Percentiles rank a stretch among this genome's conserved stretches.
Evolutionary conservation across 37 sponge, comb jelly and placozoan genomes (phyloP).

Genomic region (Amphimedon queenslandica): DNA sequence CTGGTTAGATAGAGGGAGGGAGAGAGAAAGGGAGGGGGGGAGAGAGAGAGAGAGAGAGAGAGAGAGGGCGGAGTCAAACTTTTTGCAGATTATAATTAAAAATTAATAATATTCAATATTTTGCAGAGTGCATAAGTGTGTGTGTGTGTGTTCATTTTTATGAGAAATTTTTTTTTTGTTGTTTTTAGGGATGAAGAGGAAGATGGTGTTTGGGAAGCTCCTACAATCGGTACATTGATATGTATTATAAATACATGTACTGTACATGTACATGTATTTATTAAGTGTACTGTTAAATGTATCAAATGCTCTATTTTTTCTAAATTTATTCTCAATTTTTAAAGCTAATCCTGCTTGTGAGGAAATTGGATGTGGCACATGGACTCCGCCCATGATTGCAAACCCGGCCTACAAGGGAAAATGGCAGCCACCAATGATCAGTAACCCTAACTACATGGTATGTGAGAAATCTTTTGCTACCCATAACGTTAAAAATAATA

Average conservation of each 20-base stretch:
- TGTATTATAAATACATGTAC: too few relatives aligned
- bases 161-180: not conserved
- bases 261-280: too few relatives aligned
- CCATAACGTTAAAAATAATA: not conserved
- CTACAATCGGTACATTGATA: conserved; percentile 69
- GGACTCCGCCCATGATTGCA: conserved; percentile 80
- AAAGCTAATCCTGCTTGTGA: conserved; percentile 95
- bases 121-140: not conserved
- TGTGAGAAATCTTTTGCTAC: not conserved
- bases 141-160: conserved; percentile 1
- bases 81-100: not conserved
- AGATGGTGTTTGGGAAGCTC: conserved; percentile 99
- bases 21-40: not conserved
- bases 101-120: too few relatives aligned
- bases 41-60: not conserved
- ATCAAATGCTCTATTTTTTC: not conserved
- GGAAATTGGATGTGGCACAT: conserved; percentile 93
- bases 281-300: not conserved
- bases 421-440: conserved; percentile 92
- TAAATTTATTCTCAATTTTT: not conserved
- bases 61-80: not conserved
- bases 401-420: conserved; percentile 98
- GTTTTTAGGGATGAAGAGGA: conserved; percentile 91
- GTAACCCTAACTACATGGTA: conserved; percentile 92
- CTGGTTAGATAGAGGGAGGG: conserved; percentile 48